Base-by-base conservation (phyloP, 1,140 invertebrate genomes). In the Acromyrmex echinatior region DNA sequence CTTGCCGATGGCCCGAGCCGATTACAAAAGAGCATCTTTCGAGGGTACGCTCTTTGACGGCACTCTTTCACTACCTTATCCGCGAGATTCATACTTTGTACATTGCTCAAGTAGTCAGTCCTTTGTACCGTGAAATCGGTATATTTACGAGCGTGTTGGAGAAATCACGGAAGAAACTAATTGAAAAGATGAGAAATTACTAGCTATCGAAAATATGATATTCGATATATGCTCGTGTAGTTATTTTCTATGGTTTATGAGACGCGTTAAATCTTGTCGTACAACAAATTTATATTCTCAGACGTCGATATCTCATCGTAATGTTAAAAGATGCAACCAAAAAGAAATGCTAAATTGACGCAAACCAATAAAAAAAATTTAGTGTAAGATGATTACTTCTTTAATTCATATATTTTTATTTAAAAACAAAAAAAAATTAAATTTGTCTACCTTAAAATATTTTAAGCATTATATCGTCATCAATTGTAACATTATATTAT, bases 21-120 rank as follows among this genome's bases (percentile, higher is more conserved):
- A 92, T 92, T 91, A 91, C 91, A 91, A 91, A 70, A 91, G 88
- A 88, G 35, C 71, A 65, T 65, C 62, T 76, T 91, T 90, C 70
- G 63, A 90, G 60, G 60, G 58, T 31, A 14, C 63, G 39, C 18
- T 49, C 80, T 84, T 84, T 76, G 70, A 74, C 25, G 45, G 58
- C 45, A 51, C 89, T 90, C 70, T 80, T 88, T 60, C 77, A 49
- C 71, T 79, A 35, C 65, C 56, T 78, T 79, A 88, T 88, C 78
- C 86, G 78, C 78, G 62, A 82, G 82, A 90, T 76, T 91, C 90
- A 35, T 89, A 63, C 88, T 88, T 63, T 51, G 45, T 82, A 60
- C 58, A 71, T 62, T 31, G 25, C 70, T 65, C 74, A 49, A 53
- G 28, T n/a, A 28, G 58, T 90, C 56, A 53, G 28, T 78, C 45